Base-by-base conservation (phyloP, 2,888 invertebrate species). In the Apamea anceps region DNA sequence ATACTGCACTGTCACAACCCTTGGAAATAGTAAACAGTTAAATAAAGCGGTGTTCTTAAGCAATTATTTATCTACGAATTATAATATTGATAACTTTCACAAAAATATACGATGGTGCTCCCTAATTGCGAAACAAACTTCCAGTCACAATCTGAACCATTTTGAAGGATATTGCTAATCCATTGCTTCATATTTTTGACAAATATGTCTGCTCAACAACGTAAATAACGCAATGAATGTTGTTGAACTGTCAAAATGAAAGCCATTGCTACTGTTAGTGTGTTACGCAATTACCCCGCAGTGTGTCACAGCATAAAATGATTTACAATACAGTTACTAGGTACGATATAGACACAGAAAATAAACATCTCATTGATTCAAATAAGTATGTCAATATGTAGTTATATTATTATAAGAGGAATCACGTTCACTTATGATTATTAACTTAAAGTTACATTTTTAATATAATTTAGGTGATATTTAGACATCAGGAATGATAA, bases 371-470 rank as follows among this genome's bases (percentile, higher is more conserved):
- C 13, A 57, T 74, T 18, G 54, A 79, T 81, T 66, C 21, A 81
- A 71, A 10, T 32, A 62, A 18, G 7, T 25, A 76, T n/a, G 37
- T 72, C 57, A 63, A 18, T 60, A 48, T 48, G 48, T 48, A 77
- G 65, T 65, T 70, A 54, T 57, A 42, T 62, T 21, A 54, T 72
- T 48, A 37, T 66, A 80, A 75, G 72, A 84, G 81, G 77, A 85
- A 85, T 81, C 85, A 85, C 62, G 18, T 81, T 85, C 32, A 75
- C 84, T 78, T 85, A 82, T 3, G 25, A 73, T 74, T 78, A 73
- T 48, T n/a, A 62, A 51, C 77, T 70, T 77, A 85, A 57, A 77
- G 62, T 54, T 81, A 81, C 54, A 75, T 13, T 66, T 66, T 60
- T 65, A 54, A 70, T 45, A 77, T 67, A 72, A 57, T 51, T 37